A percentile compares a stretch with the other conserved stretches of the same genome.
Conservation (phyloP, 2,113 vertebrate species). For the Crotalus tigris region DNA sequence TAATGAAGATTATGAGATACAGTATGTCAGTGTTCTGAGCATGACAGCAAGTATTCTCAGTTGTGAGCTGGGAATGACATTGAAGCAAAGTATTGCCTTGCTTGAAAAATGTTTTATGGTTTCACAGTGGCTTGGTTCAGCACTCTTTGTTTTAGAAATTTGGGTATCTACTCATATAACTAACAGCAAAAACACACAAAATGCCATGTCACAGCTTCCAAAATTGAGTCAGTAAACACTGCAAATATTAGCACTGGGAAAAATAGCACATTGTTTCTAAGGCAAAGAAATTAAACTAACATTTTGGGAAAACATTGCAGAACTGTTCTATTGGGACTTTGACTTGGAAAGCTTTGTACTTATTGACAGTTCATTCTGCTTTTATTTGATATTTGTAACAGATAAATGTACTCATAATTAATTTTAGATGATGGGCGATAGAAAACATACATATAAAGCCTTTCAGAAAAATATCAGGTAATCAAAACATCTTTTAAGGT, state of each 20-base stretch:
- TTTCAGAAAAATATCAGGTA: not conserved
- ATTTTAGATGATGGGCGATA: not conserved
- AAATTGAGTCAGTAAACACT: slow-evolving; percentile 36
- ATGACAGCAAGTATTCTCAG: slow-evolving; percentile 23
- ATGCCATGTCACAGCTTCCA: slow-evolving; percentile 33
- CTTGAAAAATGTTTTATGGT: not conserved
- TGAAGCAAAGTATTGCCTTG: not conserved
- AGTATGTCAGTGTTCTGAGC: not conserved
- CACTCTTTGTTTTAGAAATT: not conserved
- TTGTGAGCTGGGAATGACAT: slow-evolving; percentile 9
- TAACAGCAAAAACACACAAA: slow-evolving; percentile 30
- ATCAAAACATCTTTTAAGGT: not conserved
- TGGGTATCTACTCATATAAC: slow-evolving; percentile 37
- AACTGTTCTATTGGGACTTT: not conserved
- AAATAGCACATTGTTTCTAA: not conserved
- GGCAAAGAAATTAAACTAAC: not conserved
- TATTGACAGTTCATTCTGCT: not conserved
- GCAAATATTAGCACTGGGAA: slow-evolving; percentile 14
- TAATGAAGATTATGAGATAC: slow-evolving; percentile 27
- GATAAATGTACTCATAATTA: not conserved
- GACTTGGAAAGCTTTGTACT: not conserved
- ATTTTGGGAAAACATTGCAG: not conserved
- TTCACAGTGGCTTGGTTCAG: not conserved
- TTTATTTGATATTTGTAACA: not conserved
- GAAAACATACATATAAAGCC: not conserved